Evolutionary conservation across 23 tunicate genomes (phyloP).

Genomic region (Clavelina lepadiformis): DNA sequence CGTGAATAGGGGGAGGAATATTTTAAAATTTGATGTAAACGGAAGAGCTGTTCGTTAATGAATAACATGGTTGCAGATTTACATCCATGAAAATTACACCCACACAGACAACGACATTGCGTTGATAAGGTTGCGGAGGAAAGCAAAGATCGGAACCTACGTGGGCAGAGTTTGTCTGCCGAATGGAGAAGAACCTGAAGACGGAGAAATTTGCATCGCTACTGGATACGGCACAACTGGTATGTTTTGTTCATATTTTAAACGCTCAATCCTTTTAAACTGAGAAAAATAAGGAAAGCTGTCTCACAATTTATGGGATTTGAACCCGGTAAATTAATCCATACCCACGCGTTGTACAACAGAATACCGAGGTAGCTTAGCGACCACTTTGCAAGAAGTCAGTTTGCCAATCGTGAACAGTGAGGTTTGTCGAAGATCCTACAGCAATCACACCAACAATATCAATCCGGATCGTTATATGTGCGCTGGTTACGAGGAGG

Average conservation of each 20-base stretch:
- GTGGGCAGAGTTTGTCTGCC: constrained; percentile 48
- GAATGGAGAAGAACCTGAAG: constrained; percentile 42
- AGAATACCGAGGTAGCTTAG: constrained; percentile 10
- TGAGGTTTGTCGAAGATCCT: constrained; percentile 18
- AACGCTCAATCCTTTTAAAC: too few relatives aligned
- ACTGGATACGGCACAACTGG: constrained; percentile 34
- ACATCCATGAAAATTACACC: constrained; percentile 26
- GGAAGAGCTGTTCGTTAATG: too few relatives aligned
- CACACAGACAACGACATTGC: constrained; percentile 51
- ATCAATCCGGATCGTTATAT: constrained; percentile 13
- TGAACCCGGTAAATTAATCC: too few relatives aligned
- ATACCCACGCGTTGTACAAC: neutral
- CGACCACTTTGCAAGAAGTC: constrained; percentile 30
- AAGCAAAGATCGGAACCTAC: constrained; percentile 5
- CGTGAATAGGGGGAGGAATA: too few relatives aligned
- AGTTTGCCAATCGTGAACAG: constrained; percentile 37
- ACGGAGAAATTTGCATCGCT: constrained; percentile 38
- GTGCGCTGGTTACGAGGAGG: constrained; percentile 59
- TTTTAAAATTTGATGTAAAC: too few relatives aligned
- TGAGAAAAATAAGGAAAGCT: too few relatives aligned
- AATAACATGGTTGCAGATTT: constrained; percentile 22
- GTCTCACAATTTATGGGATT: too few relatives aligned
- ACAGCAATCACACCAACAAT: neutral
- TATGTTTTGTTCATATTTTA: neutral
- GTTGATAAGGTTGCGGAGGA: constrained; percentile 18